A percentile compares a stretch with the other conserved stretches of the same genome.
These are phyloP conservation scores for Daubentonia madagascariensis DNA, from an alignment of 2,113 vertebrate genomes.

Conservation along the genomic window DNA sequence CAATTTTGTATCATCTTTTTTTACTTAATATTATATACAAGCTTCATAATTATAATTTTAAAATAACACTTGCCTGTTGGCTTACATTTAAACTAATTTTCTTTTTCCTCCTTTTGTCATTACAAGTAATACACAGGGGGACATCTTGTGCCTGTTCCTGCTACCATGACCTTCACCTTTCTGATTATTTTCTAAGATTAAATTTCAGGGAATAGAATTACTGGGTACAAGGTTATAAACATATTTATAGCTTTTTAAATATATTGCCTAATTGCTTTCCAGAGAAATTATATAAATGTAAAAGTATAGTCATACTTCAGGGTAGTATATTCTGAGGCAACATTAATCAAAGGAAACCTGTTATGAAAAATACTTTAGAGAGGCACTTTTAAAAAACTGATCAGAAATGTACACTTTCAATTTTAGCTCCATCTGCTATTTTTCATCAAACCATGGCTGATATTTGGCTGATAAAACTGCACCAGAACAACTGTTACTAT, in stretches of 20 bases:
- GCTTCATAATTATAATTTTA: constrained; percentile 1
- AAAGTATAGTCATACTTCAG: background rate
- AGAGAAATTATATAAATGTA: constrained; percentile 33
- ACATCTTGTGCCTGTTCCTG: background rate
- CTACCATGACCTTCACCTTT: background rate
- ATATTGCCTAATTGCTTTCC: constrained; percentile 4
- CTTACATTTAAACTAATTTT: constrained; percentile 10
- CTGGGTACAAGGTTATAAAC: background rate
- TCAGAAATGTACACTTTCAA: background rate
- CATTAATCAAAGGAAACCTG: background rate
- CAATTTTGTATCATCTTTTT: background rate
- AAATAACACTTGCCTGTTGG: background rate
- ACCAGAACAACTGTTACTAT: background rate
- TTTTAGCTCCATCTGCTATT: background rate
- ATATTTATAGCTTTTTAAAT: background rate
- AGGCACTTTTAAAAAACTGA: background rate
- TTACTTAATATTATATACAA: background rate
- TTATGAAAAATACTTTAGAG: constrained; percentile 23
- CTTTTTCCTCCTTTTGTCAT: constrained; percentile 1
- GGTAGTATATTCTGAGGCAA: background rate
- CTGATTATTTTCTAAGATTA: constrained; percentile 34
- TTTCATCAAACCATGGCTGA: background rate
- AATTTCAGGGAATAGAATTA: constrained; percentile 36
- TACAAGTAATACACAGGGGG: background rate
- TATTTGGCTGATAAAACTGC: background rate